Percentiles rank a stretch among this genome's conserved stretches.
phyloP scores from a whole-genome alignment of 2,797 vertebrate genomes.

The Microcaecilia unicolor region DNA sequence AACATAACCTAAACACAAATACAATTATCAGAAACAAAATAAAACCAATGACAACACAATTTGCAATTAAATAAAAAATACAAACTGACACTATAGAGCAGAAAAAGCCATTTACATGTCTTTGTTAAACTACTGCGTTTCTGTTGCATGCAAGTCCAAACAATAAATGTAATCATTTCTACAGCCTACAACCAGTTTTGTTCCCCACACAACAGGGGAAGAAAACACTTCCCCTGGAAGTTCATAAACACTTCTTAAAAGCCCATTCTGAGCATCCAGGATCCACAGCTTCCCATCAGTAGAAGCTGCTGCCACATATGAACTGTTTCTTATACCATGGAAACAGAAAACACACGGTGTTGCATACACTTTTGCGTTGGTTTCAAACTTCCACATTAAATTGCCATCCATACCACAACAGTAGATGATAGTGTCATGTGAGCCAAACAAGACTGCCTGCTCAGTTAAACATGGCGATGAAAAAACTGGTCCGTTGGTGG shows the following conservation, averaged over 20 bases:
- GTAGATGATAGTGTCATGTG: conserved; percentile 79
- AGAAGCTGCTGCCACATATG: conserved; percentile 67
- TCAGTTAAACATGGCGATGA: conserved; percentile 74
- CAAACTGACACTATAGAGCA: no score
- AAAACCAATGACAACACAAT: no score
- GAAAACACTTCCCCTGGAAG: conserved; percentile 88
- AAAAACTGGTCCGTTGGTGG: conserved; percentile 77
- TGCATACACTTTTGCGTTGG: conserved; percentile 73
- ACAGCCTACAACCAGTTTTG: conserved; percentile 75
- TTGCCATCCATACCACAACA: conserved; percentile 68
- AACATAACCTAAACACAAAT: no score
- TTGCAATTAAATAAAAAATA: no score
- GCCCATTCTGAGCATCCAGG: conserved; percentile 64
- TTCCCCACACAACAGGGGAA: conserved; percentile 71
- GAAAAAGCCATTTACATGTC: no score
- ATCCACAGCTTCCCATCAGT: conserved; percentile 85
- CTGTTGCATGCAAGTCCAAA: conserved; percentile 55
- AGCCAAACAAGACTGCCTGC: conserved; percentile 74
- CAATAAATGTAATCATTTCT: conserved; percentile 89
- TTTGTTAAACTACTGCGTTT: no score
- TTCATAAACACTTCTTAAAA: conserved; percentile 29
- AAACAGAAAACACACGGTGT: conserved; percentile 70
- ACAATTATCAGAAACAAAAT: no score
- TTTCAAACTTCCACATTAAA: conserved; percentile 75
- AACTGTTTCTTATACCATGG: conserved; percentile 19